phyloP scores from a whole-genome alignment of 92 coral and sea anemone genomes.

The Chrysogorgia sp. region DNA sequence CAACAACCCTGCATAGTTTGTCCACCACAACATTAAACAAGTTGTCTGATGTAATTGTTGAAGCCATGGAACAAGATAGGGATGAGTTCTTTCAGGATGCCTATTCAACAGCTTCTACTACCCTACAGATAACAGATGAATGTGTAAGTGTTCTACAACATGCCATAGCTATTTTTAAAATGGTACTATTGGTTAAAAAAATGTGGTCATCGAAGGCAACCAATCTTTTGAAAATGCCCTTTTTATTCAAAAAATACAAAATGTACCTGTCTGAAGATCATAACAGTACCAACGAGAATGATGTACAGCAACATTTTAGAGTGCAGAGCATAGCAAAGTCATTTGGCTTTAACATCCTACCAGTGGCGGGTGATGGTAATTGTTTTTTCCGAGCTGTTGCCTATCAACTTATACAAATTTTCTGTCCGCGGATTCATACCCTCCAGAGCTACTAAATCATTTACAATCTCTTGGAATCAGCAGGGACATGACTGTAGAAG shows the following conservation, averaged over 20 bases:
- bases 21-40: neutral
- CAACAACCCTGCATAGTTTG: neutral
- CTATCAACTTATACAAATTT: conserved; percentile 11
- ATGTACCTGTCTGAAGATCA: neutral
- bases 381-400: conserved; percentile 37
- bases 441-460: neutral
- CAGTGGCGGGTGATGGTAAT: conserved; percentile 39
- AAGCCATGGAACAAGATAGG: neutral
- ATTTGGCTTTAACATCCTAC: conserved; percentile 22
- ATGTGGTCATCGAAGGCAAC: neutral
- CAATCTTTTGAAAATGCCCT: neutral
- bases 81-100: neutral
- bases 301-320: neutral
- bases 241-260: neutral
- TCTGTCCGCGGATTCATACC: neutral
- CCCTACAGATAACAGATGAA: neutral
- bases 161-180: neutral
- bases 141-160: neutral
- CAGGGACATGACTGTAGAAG: conserved; percentile 2
- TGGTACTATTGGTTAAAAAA: neutral
- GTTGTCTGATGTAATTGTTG: neutral
- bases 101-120: neutral
- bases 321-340: neutral
- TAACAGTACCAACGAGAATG: neutral
- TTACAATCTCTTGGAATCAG: conserved; percentile 11